phyloP scores from a whole-genome alignment of 2,888 invertebrate species.

The Agrotis ipsilon region DNA sequence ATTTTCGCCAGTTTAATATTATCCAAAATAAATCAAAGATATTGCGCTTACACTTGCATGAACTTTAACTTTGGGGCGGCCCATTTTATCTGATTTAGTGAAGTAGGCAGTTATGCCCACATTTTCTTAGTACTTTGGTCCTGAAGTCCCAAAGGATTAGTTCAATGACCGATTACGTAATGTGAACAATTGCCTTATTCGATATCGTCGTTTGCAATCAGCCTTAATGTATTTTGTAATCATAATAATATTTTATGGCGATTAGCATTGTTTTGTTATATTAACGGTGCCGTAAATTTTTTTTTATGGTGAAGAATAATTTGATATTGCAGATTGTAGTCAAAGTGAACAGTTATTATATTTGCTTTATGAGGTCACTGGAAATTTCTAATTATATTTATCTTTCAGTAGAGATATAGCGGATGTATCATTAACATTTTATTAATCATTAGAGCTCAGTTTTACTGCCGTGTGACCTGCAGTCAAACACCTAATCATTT shows the following conservation, averaged over 20 bases:
- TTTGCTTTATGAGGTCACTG: background rate
- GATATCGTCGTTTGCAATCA: conserved; percentile 2
- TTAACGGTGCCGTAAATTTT: conserved; percentile 24
- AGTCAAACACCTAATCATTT: conserved; percentile 13
- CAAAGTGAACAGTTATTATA: no score
- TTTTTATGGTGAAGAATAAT: background rate
- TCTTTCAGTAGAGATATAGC: conserved; percentile 1
- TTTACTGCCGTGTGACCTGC: conserved; percentile 30
- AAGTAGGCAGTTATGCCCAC: background rate
- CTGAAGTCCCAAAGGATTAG: conserved; percentile 30
- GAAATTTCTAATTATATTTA: conserved; percentile 5
- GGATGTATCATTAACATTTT: conserved; percentile 25
- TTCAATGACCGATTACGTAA: conserved; percentile 18
- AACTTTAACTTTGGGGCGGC: no score
- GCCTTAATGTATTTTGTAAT: conserved; percentile 29
- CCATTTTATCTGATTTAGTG: conserved; percentile 5
- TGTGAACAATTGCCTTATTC: background rate
- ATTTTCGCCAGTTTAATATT: no score
- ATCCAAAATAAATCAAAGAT: no score
- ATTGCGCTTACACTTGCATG: no score
- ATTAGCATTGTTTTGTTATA: conserved; percentile 19
- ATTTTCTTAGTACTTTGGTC: conserved; percentile 13
- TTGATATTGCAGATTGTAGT: background rate
- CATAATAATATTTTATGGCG: conserved; percentile 10
- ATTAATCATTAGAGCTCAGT: conserved; percentile 20